phyloP scores from a whole-genome alignment of 2,888 invertebrate species.

The Athalia rosae region DNA sequence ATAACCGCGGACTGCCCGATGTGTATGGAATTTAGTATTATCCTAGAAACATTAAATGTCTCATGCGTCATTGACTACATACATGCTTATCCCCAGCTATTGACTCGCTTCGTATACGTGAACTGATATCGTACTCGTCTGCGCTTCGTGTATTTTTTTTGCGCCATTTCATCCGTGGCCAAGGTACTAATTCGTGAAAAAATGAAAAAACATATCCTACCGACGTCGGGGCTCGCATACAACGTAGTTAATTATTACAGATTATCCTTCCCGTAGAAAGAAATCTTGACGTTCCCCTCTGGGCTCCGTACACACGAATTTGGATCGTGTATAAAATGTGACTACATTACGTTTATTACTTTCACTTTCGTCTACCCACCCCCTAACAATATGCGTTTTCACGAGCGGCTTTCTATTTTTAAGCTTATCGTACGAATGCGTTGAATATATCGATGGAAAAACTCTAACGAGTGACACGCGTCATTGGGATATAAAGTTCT shows the following conservation, averaged over 20 bases:
- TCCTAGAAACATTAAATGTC: conserved; percentile 33
- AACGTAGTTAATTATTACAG: too few species aligned
- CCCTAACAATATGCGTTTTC: background rate
- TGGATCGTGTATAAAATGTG: conserved; percentile 6
- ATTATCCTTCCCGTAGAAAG: background rate
- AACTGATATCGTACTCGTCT: background rate
- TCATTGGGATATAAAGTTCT: background rate
- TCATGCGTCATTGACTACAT: conserved; percentile 5
- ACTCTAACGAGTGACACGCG: background rate
- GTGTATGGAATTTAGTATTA: conserved; percentile 52
- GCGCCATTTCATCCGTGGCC: too few species aligned
- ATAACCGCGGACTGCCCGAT: conserved; percentile 55
- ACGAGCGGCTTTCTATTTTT: conserved; percentile 24
- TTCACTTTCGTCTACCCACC: conserved; percentile 35
- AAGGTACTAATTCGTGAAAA: too few species aligned
- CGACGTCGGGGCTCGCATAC: too few species aligned
- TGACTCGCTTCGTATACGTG: background rate
- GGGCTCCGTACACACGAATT: background rate
- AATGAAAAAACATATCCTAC: too few species aligned
- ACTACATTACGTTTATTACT: conserved; percentile 20
- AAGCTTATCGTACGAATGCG: background rate
- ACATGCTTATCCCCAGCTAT: background rate
- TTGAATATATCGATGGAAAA: background rate
- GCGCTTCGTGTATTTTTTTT: too few species aligned
- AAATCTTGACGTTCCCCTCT: background rate